These are phyloP conservation scores for Argya squamiceps DNA, from an alignment of 2,797 vertebrate genomes.

Conservation along the genomic window DNA sequence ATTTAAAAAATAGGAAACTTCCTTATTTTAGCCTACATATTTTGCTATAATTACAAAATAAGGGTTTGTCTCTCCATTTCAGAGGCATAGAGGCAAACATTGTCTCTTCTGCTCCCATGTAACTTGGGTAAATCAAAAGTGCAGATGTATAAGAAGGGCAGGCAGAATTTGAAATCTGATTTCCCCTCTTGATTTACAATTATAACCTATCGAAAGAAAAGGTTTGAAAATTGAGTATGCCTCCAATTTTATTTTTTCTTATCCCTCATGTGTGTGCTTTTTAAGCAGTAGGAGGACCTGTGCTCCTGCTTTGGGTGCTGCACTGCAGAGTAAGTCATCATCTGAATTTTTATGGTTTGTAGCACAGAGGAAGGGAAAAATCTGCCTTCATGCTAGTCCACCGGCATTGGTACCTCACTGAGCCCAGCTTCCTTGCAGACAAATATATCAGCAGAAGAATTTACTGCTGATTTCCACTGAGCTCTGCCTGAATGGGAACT, in stretches of 20 bases:
- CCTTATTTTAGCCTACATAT: neutral
- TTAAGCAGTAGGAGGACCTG: neutral
- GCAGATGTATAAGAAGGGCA: neutral
- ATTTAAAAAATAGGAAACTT: neutral
- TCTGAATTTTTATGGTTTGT: neutral
- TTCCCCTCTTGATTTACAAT: neutral
- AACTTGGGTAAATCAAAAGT: neutral
- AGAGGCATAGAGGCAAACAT: neutral
- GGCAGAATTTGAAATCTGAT: neutral
- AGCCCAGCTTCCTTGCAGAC: neutral
- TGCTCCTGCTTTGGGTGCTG: neutral
- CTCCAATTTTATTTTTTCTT: neutral
- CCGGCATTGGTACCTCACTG: neutral
- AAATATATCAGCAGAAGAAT: neutral
- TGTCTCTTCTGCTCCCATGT: neutral
- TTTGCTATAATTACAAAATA: neutral
- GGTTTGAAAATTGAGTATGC: neutral
- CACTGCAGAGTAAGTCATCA: rapidly evolving
- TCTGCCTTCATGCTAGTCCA: rapidly evolving
- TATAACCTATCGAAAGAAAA: neutral
- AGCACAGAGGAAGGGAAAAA: neutral
- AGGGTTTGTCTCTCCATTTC: neutral
- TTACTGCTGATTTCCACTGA: neutral
- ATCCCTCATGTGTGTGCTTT: rapidly evolving
- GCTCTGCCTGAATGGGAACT: neutral